Percentiles rank a stretch among this genome's conserved stretches.
These are phyloP conservation scores for Callimorpha dominula DNA, from an alignment of 2,888 invertebrate species.

Conservation along the genomic window DNA sequence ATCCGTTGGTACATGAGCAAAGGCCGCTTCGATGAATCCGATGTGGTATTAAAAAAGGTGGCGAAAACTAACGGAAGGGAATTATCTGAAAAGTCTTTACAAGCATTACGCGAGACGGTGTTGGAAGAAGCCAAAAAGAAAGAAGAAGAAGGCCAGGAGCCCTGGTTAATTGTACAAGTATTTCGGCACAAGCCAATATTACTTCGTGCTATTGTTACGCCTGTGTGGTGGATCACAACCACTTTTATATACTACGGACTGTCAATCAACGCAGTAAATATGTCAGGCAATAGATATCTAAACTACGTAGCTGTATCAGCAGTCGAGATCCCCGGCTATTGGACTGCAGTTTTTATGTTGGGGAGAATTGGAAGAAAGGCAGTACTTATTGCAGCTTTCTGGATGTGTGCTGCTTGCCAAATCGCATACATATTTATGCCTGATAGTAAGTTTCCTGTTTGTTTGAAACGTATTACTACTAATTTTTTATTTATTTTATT, in stretches of 20 bases:
- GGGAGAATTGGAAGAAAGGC: slow-evolving; percentile 87
- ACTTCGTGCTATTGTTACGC: slow-evolving; percentile 59
- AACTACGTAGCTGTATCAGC: slow-evolving; percentile 88
- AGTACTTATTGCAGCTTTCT: slow-evolving; percentile 85
- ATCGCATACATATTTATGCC: slow-evolving; percentile 85
- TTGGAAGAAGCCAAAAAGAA: slow-evolving; percentile 58
- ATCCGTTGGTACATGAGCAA: slow-evolving; percentile 92
- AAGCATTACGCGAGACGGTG: slow-evolving; percentile 56
- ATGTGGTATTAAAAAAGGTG: slow-evolving; percentile 86
- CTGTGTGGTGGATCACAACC: slow-evolving; percentile 89
- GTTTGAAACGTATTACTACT: no score
- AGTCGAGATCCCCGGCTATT: slow-evolving; percentile 90
- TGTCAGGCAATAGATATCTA: slow-evolving; percentile 88
- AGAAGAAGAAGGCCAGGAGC: slow-evolving; percentile 48
- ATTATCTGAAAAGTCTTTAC: slow-evolving; percentile 65
- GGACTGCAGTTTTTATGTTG: slow-evolving; percentile 87
- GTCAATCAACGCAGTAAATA: slow-evolving; percentile 88
- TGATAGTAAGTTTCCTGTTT: slow-evolving; percentile 64
- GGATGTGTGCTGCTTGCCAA: slow-evolving; percentile 87
- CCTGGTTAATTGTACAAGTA: slow-evolving; percentile 65
- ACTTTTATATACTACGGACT: slow-evolving; percentile 90
- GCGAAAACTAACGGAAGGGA: slow-evolving; percentile 85
- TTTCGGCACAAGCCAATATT: slow-evolving; percentile 62
- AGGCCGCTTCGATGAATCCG: slow-evolving; percentile 88
- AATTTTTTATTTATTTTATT: no score